Base-by-base conservation (phyloP, 2,888 invertebrate genomes). In the Acanthosepion pharaonis region DNA sequence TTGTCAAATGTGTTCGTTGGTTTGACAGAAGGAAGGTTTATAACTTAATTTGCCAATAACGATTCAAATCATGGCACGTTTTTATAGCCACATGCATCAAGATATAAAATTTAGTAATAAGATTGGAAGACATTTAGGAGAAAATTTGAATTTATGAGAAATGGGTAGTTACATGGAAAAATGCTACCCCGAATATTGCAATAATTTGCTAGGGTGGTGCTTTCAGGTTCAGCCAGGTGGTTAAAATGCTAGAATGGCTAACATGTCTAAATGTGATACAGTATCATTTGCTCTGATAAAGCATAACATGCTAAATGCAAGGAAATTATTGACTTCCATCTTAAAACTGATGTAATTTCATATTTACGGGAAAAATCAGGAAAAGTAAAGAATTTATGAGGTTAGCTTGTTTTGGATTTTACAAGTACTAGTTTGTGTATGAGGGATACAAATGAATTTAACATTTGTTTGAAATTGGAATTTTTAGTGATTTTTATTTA, bases 61-160 rank as follows among this genome's bases (percentile, higher is more conserved):
- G 78, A 78, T n/a, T 78, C 78, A 78, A 78, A 78, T 78, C 78
- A 78, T 15, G 78, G 78, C 78, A 78, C 78, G 78, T 78, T 78
- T 78, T 78, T 78, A 78, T 78, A 78, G 78, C 78, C n/a, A 18
- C 78, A 78, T 78, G 78, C 78, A 78, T 78, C 78, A 78, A 78
- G 78, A 78, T 78, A 78, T 78, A 78, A 78, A 78, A 78, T 78
- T 78, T 33, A 78, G n/a, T 78, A 78, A 78, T n/a, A 78, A 78
- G 78, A 33, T 78, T 23, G n/a, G 15, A 3, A 18, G 78, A 78
- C 78, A 78, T 78, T 78, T 78, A 78, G n/a, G 78, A 78, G 78
- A 78, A 33, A 78, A n/a, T n/a, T 78, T 78, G 78, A 78, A 78
- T 78, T 78, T 78, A 78, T 78, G 78, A 78, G 78, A 78, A n/a